Evolutionary conservation across 2,888 invertebrate species (phyloP).

Genomic region (Rotaria macrura): DNA sequence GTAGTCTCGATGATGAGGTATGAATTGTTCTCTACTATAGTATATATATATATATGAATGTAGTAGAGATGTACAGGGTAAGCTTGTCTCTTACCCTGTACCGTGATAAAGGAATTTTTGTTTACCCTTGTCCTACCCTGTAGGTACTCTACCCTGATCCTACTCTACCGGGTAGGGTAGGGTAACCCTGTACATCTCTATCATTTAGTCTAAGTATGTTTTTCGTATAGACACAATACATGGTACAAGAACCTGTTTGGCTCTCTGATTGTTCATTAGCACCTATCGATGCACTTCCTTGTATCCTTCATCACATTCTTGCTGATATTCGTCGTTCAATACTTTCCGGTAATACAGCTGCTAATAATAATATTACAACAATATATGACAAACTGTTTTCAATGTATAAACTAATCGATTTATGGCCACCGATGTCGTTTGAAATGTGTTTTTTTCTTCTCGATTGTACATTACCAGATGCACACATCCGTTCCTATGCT

Average conservation of each 20-base stretch:
- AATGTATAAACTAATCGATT: conserved; percentile 2
- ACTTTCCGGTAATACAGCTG: not conserved
- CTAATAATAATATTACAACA: not conserved
- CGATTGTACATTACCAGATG: not conserved
- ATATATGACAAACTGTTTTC: not conserved
- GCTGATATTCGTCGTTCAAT: not conserved
- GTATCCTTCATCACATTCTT: not conserved
- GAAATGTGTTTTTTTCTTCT: conserved; percentile 20
- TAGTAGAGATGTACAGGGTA: too few relatives aligned
- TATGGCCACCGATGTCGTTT: not conserved
- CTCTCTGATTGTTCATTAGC: conserved; percentile 7
- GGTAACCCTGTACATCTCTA: too few relatives aligned
- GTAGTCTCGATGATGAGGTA: not conserved
- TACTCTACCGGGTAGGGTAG: too few relatives aligned
- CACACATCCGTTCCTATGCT: not conserved
- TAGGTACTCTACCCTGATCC: too few relatives aligned
- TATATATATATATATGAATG: too few relatives aligned
- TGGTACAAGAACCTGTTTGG: not conserved
- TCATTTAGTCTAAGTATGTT: too few relatives aligned
- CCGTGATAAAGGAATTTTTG: too few relatives aligned
- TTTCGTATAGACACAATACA: not conserved
- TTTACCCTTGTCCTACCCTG: too few relatives aligned
- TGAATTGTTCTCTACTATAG: too few relatives aligned
- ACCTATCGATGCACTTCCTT: not conserved
- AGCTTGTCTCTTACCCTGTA: too few relatives aligned